Evolutionary conservation across 1,140 invertebrate species (phyloP), one percentile per base, ranked within the genome.

Genomic region (Polyergus mexicanus): DNA sequence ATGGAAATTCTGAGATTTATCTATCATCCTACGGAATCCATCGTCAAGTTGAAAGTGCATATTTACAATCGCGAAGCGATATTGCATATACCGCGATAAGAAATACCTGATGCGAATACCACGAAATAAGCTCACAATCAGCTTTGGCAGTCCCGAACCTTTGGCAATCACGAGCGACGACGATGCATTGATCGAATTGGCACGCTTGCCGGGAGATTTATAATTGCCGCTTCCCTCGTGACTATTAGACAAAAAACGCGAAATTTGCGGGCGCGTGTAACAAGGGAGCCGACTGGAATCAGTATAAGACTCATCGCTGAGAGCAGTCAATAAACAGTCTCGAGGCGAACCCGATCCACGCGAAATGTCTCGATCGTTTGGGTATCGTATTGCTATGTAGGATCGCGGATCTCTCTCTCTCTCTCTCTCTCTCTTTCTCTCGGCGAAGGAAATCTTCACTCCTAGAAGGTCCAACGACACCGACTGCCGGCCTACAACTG

Each of bases 401-500:
- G 10, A 2, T 35, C 2, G 63, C 63, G 19, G 16, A 44, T 44
- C 10, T 62, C 58, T 51, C 13, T 54, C 22, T 8, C 28, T n/a
- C n/a, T n/a, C n/a, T n/a, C n/a, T n/a, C n/a, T n/a, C n/a, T 44
- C 10, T 62, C 58, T 51, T 4, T 54, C 58, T 19, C 13, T 54
- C 8, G 25, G n/a, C 25, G 10, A 66, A 32, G n/a, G 25, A 19
- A 60, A 16, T 13, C 44, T 47, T 7, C 13, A 44, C 54, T 41
- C 11, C 32, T 47, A 63, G 38, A 22, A 28, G 69, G 44, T 66
- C 58, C 38, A 63, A 80, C 87, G 35, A 65, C 69, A 83, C 66
- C 41, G 63, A 87, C 54, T 22, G 90, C 63, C 38, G 60, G 84
- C 47, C 56, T 62, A 60, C 74, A 89, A 91, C 90, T 91, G 68